phyloP scores from a whole-genome alignment of 1,140 invertebrate species.

The Zophobas morio region DNA sequence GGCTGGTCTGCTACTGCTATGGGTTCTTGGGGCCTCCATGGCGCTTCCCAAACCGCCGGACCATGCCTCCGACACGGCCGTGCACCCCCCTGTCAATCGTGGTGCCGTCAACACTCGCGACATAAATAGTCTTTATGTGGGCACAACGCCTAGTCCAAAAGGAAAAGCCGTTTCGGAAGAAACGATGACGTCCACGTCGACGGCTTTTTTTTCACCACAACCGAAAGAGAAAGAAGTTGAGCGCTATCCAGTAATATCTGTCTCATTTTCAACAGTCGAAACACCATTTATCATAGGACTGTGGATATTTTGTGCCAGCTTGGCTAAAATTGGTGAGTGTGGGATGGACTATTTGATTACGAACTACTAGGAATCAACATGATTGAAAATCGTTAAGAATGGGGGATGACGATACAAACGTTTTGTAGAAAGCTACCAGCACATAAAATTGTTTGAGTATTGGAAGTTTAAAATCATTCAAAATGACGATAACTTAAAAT shows the following conservation, averaged over 20 bases:
- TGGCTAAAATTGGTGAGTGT: constrained; percentile 93
- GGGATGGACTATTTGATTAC: neutral
- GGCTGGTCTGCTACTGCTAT: constrained; percentile 61
- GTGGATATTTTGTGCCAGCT: constrained; percentile 94
- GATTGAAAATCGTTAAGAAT: constrained; percentile 32
- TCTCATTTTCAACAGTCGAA: constrained; percentile 91
- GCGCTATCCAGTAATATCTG: constrained; percentile 81
- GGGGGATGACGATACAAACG: neutral
- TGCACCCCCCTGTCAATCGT: constrained; percentile 51
- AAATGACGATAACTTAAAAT: no score
- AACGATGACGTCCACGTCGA: constrained; percentile 12
- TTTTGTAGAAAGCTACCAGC: neutral
- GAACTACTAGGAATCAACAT: neutral
- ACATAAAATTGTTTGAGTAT: no score
- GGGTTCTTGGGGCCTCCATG: constrained; percentile 55
- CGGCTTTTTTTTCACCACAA: constrained; percentile 16
- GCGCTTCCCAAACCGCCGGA: constrained; percentile 57
- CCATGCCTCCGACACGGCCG: constrained; percentile 56
- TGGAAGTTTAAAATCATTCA: no score
- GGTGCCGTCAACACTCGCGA: constrained; percentile 50
- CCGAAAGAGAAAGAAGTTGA: constrained; percentile 62
- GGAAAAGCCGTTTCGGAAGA: constrained; percentile 40
- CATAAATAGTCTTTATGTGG: constrained; percentile 52
- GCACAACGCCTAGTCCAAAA: constrained; percentile 45
- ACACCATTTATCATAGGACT: constrained; percentile 94